These are phyloP conservation scores for Halichoerus grypus DNA, from an alignment of 2,113 vertebrate species.

Conservation along the genomic window DNA sequence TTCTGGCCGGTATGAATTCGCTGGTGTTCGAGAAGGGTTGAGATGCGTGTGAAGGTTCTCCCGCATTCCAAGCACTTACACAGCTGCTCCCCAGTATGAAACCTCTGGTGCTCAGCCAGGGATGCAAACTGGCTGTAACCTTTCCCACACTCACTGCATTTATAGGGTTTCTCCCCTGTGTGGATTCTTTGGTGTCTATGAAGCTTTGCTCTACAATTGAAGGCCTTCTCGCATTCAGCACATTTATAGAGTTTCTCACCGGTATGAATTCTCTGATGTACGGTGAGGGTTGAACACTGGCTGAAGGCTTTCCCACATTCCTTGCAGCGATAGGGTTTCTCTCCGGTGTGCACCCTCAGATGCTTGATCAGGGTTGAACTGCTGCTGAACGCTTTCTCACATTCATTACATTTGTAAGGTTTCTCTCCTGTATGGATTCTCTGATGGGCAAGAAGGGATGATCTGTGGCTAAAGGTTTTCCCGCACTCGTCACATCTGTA, in stretches of 20 bases:
- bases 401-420: conserved; percentile 74
- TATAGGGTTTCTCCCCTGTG: conserved; percentile 76
- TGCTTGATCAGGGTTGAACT: conserved; percentile 76
- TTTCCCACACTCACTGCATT: conserved; percentile 72
- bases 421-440: conserved; percentile 78
- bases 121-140: conserved; percentile 74
- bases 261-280: conserved; percentile 79
- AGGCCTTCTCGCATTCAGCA: conserved; percentile 77
- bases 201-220: conserved; percentile 77
- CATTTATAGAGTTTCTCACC: conserved; percentile 79
- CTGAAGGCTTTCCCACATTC: conserved; percentile 79
- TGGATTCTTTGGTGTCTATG: conserved; percentile 73
- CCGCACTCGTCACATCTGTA: conserved; percentile 74
- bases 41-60: conserved; percentile 71
- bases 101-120: conserved; percentile 74
- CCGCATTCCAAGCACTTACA: conserved; percentile 75
- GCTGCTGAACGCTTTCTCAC: conserved; percentile 74
- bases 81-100: conserved; percentile 72
- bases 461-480: conserved; percentile 78
- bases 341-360: conserved; percentile 72
- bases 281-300: conserved; percentile 76
- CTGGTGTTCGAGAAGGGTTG: conserved; percentile 73
- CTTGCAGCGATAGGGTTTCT: conserved; percentile 76
- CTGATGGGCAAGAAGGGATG: conserved; percentile 77
- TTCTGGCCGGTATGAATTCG: conserved; percentile 76